Base-by-base conservation (phyloP, 23 tunicate genomes). In the Ascidia mentula region DNA sequence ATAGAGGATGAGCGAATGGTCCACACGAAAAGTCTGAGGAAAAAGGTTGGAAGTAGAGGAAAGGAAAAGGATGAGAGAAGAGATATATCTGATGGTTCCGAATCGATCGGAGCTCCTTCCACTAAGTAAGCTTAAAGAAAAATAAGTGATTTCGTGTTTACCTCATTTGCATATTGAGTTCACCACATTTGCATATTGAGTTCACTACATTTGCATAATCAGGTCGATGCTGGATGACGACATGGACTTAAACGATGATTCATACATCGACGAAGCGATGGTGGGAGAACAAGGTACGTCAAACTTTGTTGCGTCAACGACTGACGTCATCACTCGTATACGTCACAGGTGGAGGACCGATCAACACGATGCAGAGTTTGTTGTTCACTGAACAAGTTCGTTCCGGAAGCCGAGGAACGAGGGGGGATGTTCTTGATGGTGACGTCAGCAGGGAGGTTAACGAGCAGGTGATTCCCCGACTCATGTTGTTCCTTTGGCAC, bases 281-380 rank as follows among this genome's bases (percentile, higher is more conserved):
- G 89, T 45, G 33, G 78, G 80, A 31, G 89, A 79, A 28, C 31
- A 78, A 78, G 83, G 89, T 85, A 53, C 60, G 60, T 42, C 36
- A 40, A 39, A n/a, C 12, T 12, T 9, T 53, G 65, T 9, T 9
- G 1, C 65, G 65, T 53, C 65, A 53, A 26, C n/a, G n/a, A 5
- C 22, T 53, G 13, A 53, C 13, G 65, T 53, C 65, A 53, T 53
- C 1, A 6, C 15, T 42, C 24, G 13, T 53, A 20, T 26, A 53
- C 65, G 65, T 53, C 65, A 53, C 65, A 42, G 15, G 45, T 6
- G 39, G 65, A 40, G 90, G 82, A 3, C 97, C 97, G 31, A 79
- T 91, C 28, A 82, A 91, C 59, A 91, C 97, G 73, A 91, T 91
- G 97, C 97, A 91, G 74, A 91, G 97, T 72, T 78, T 91, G 72